Evolutionary conservation across 1,140 invertebrate genomes (phyloP).

Genomic region (Goniozus legneri): DNA sequence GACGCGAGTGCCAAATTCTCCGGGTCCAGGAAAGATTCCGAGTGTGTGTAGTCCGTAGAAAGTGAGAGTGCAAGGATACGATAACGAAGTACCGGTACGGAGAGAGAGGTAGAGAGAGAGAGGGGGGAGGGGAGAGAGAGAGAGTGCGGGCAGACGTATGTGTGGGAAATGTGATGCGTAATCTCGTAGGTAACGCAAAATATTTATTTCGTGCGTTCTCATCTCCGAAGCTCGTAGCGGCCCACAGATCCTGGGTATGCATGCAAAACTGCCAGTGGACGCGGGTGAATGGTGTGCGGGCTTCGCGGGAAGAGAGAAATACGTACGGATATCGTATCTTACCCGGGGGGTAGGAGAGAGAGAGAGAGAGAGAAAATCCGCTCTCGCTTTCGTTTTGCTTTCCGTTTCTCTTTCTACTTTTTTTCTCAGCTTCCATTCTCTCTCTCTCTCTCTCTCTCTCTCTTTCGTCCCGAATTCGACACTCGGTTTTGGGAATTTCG

Average conservation of each 20-base stretch:
- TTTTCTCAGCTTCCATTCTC: slow-evolving; percentile 12
- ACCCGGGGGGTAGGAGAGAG: not conserved
- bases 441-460: slow-evolving; percentile 18
- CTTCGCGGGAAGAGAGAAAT: not conserved
- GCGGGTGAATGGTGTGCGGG: too few species aligned
- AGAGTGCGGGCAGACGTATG: slow-evolving; percentile 2
- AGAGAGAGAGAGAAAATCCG: slow-evolving; percentile 17
- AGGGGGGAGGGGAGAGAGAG: not conserved
- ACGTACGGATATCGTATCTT: not conserved
- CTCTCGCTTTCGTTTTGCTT: slow-evolving; percentile 38
- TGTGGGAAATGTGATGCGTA: slow-evolving; percentile 4
- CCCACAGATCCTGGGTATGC: too few species aligned
- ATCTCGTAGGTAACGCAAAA: not conserved
- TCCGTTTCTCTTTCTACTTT: slow-evolving; percentile 22
- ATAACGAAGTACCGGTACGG: slow-evolving; percentile 2
- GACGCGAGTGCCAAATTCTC: too few species aligned
- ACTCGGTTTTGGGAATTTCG: slow-evolving; percentile 2
- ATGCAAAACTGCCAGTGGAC: too few species aligned
- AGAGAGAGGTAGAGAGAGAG: not conserved
- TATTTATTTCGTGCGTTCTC: not conserved
- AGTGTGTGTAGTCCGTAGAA: not conserved
- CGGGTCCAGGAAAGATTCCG: too few species aligned
- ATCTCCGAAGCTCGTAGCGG: too few species aligned
- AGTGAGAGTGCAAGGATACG: not conserved
- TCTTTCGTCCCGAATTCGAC: slow-evolving; percentile 7